Evolutionary conservation across 2,888 invertebrate species (phyloP).

Genomic region (Epistrophella euchroma): DNA sequence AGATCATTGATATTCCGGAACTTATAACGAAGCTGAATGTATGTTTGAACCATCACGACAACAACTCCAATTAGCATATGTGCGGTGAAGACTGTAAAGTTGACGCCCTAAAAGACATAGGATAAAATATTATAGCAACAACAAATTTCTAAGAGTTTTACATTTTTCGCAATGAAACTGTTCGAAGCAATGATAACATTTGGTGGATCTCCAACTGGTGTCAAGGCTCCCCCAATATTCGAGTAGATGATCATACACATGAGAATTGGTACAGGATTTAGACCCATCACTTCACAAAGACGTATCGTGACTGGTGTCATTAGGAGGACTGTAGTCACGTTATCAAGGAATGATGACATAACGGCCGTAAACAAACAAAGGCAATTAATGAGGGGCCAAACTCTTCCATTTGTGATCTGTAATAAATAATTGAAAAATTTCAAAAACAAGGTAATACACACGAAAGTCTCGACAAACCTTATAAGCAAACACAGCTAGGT

Average conservation of each 20-base stretch:
- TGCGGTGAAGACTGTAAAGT: conserved; percentile 91
- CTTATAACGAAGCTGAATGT: conserved; percentile 89
- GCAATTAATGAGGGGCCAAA: conserved; percentile 90
- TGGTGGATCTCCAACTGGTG: conserved; percentile 96
- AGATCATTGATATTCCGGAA: conserved; percentile 90
- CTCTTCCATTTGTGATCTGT: conserved; percentile 88
- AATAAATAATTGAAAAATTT: neutral
- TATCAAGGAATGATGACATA: conserved; percentile 90
- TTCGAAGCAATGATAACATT: conserved; percentile 84
- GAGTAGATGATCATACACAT: conserved; percentile 95
- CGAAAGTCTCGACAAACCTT: conserved; percentile 84
- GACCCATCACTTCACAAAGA: conserved; percentile 94
- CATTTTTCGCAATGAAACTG: conserved; percentile 83
- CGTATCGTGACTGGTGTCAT: conserved; percentile 92
- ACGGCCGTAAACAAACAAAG: conserved; percentile 89
- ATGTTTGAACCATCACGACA: conserved; percentile 88
- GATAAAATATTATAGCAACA: no score
- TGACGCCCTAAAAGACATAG: conserved; percentile 87
- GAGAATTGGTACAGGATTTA: conserved; percentile 94
- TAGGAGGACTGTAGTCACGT: conserved; percentile 90
- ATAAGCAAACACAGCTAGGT: conserved; percentile 88
- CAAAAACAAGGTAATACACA: neutral
- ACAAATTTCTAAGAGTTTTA: conserved; percentile 72
- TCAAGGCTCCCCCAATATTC: conserved; percentile 95
- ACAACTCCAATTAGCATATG: conserved; percentile 93